Evolutionary conservation across 1,140 invertebrate species (phyloP), one percentile per base, ranked within the genome.

Genomic region (Nephila pilipes): DNA sequence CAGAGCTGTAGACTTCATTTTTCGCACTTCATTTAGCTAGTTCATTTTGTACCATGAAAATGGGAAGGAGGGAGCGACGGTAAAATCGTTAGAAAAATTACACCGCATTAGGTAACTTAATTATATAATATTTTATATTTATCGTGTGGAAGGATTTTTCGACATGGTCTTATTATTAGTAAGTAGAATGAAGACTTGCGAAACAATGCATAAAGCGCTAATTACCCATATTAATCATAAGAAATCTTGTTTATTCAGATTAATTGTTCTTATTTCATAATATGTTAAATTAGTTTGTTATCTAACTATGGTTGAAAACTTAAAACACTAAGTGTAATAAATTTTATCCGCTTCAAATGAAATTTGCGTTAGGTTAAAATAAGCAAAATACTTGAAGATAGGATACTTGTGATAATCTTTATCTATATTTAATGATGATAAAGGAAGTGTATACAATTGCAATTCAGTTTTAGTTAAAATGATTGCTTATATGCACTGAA

Each of bases 61-160:
- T 14, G 25, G 29, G 12, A n/a, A 18, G 81, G 81, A 1, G 65
- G 25, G 12, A 36, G 46, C 0, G 36, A 10, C n/a, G 18, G 36
- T 18, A 63, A 63, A 63, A 75, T 38, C 46, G 87, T 36, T 65
- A 88, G 32, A 58, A 69, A n/a, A 88, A 88, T 88, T 88, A 75
- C 63, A 88, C 60, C 54, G 60, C 87, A 88, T 88, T 88, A 88
- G 87, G 60, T 88, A 69, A 88, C 87, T 88, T 75, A 88, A 88
- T 88, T 88, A 88, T 88, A 36, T 88, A 88, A 88, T 88, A 63
- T 63, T 88, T 88, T 75, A 69, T 46, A 69, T 88, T 87, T 63
- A 32, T 5, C 58, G 29, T n/a, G n/a, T 36, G 16, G 32, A 18
- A 32, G 16, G 1, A 5, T 75, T 75, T 36, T 32, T 20, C 18